phyloP scores from a whole-genome alignment of 2,888 invertebrate genomes.

The Gortyna flavago region DNA sequence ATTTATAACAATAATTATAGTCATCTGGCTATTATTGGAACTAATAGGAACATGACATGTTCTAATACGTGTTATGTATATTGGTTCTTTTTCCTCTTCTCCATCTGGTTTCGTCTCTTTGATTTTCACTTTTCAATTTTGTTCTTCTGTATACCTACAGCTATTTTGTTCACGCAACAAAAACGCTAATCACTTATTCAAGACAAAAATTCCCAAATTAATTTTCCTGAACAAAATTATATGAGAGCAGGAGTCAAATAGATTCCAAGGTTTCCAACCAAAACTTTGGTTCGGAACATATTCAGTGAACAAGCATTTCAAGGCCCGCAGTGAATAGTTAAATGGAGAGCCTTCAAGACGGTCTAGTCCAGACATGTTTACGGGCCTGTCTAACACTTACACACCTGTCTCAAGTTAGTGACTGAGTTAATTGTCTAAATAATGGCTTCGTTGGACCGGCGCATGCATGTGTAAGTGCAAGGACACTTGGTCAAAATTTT shows the following conservation, averaged over 20 bases:
- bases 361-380: conserved; percentile 65
- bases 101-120: neutral
- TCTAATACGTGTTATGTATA: too few species aligned
- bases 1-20: too few species aligned
- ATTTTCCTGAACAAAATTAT: neutral
- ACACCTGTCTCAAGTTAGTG: conserved; percentile 78
- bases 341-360: conserved; percentile 68
- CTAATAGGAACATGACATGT: neutral
- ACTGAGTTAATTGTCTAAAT: conserved; percentile 82
- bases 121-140: neutral
- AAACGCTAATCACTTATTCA: neutral
- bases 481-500: conserved; percentile 30
- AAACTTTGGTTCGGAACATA: conserved; percentile 17
- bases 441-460: conserved; percentile 76
- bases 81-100: neutral
- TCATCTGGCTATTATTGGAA: too few species aligned
- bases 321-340: conserved; percentile 71
- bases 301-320: conserved; percentile 33
- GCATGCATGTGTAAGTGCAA: conserved; percentile 52
- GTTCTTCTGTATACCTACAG: neutral
- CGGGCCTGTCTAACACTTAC: conserved; percentile 63
- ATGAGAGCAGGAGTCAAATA: neutral
- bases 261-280: neutral
- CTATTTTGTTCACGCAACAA: neutral
- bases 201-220: neutral